phyloP scores from a whole-genome alignment of 2,113 vertebrate species.

The Brevimyrus niger region DNA sequence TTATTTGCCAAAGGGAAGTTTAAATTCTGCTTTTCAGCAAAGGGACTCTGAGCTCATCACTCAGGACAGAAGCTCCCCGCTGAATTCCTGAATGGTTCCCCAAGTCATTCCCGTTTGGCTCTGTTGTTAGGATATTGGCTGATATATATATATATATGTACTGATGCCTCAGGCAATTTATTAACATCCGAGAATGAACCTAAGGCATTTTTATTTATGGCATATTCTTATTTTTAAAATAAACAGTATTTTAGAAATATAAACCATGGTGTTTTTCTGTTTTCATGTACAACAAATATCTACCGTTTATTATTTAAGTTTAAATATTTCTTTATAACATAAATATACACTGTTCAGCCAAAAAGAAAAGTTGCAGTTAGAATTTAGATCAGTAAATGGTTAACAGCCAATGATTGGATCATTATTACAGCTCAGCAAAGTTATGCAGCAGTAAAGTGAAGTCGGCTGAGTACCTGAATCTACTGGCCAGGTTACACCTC shows the following conservation, averaged over 20 bases:
- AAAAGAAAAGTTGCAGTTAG: neutral
- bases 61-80: neutral
- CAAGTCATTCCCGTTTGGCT: neutral
- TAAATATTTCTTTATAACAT: neutral
- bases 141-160: neutral
- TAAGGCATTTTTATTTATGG: neutral
- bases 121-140: neutral
- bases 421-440: neutral
- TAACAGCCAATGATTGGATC: neutral
- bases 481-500: too few relatives aligned
- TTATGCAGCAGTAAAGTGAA: too few relatives aligned
- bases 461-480: too few relatives aligned
- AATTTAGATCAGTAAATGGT: neutral
- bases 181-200: neutral
- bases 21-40: neutral
- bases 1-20: neutral
- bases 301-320: neutral
- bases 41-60: neutral
- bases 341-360: neutral
- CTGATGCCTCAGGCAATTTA: neutral
- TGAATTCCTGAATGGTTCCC: neutral
- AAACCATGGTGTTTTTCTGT: neutral
- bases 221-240: neutral
- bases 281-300: neutral
- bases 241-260: neutral